phyloP scores from a whole-genome alignment of 1,140 invertebrate species.

The Drosophila nannoptera region DNA sequence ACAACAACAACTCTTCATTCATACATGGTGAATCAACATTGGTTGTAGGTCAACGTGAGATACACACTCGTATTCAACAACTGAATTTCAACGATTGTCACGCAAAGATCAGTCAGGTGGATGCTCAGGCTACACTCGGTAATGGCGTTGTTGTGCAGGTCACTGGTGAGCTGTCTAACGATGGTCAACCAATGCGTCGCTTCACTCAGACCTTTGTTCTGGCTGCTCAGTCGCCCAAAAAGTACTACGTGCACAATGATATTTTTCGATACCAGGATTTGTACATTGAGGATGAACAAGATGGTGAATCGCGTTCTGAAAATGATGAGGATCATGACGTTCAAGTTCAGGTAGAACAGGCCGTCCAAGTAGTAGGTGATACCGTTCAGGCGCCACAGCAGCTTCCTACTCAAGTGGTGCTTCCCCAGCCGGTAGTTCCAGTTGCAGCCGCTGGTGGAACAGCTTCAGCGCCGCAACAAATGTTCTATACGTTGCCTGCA shows the following conservation, averaged over 20 bases:
- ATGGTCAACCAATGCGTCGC: slow-evolving; percentile 95
- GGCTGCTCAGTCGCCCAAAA: slow-evolving; percentile 95
- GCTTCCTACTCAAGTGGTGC: slow-evolving; percentile 54
- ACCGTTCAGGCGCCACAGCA: slow-evolving; percentile 56
- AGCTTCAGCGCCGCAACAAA: slow-evolving; percentile 51
- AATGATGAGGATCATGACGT: slow-evolving; percentile 81
- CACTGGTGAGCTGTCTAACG: slow-evolving; percentile 96
- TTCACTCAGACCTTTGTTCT: slow-evolving; percentile 99
- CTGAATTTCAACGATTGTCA: slow-evolving; percentile 97
- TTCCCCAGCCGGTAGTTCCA: slow-evolving; percentile 56
- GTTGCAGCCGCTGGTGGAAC: slow-evolving; percentile 50
- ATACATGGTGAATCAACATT: slow-evolving; percentile 95
- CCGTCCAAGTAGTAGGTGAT: slow-evolving; percentile 54
- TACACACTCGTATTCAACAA: slow-evolving; percentile 96
- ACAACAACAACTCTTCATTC: slow-evolving; percentile 96
- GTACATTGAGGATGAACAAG: slow-evolving; percentile 80
- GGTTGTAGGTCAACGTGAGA: slow-evolving; percentile 95
- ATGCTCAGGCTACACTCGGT: slow-evolving; percentile 93
- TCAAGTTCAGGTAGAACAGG: slow-evolving; percentile 60
- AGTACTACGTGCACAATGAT: slow-evolving; percentile 99
- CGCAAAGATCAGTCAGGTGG: slow-evolving; percentile 96
- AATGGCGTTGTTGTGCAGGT: slow-evolving; percentile 98
- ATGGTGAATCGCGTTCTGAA: slow-evolving; percentile 83
- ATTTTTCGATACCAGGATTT: slow-evolving; percentile 96
- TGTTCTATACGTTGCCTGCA: slow-evolving; percentile 76